phyloP scores from a whole-genome alignment of 2,888 invertebrate genomes.

The Salticus scenicus region DNA sequence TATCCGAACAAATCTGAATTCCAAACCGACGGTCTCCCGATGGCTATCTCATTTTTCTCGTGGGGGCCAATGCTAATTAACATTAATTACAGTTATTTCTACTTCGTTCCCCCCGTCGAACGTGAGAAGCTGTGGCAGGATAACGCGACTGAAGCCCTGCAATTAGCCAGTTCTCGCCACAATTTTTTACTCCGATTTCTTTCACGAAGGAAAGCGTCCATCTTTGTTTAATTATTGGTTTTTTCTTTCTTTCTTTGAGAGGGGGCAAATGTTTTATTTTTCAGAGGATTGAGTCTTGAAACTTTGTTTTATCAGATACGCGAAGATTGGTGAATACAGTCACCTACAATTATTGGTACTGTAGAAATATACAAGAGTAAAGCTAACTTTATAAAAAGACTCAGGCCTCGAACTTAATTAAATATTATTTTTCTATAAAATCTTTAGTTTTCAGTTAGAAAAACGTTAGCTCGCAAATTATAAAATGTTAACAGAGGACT shows the following conservation, averaged over 20 bases:
- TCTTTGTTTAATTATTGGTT: slow-evolving; percentile 36
- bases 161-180: slow-evolving; percentile 17
- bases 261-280: no score
- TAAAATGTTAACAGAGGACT: no score
- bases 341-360: no score
- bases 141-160: slow-evolving; percentile 6
- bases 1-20: not conserved
- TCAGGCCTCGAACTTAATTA: no score
- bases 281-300: no score
- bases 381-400: no score
- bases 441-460: no score
- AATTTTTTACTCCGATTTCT: slow-evolving; percentile 54
- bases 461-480: no score
- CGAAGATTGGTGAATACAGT: no score
- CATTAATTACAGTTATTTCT: slow-evolving; percentile 67
- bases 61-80: slow-evolving; percentile 40
- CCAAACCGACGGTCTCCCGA: not conserved
- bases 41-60: not conserved
- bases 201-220: slow-evolving; percentile 2
- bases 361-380: no score
- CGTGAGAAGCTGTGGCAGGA: slow-evolving; percentile 23
- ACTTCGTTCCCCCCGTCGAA: slow-evolving; percentile 20
- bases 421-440: no score
- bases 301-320: no score
- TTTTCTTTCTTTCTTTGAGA: slow-evolving; percentile 1